Percentiles rank a stretch among this genome's conserved stretches.
These are phyloP conservation scores for Oxycera nigricornis DNA, from an alignment of 2,888 invertebrate species.

Conservation along the genomic window DNA sequence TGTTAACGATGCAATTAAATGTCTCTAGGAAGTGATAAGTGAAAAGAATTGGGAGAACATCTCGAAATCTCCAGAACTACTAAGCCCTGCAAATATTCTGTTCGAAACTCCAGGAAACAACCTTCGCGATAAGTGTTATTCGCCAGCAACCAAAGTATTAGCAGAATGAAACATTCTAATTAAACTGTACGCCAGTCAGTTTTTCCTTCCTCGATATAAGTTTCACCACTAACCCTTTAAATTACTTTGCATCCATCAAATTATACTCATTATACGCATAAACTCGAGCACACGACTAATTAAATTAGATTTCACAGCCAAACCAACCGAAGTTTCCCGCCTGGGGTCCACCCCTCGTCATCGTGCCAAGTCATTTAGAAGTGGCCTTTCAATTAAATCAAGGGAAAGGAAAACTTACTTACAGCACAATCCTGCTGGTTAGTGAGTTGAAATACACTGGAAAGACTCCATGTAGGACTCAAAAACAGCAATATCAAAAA, in stretches of 20 bases:
- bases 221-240: slow-evolving; percentile 1
- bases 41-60: too few relatives aligned
- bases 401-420: background rate
- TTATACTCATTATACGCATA: background rate
- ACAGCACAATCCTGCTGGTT: slow-evolving; percentile 4
- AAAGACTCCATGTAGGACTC: background rate
- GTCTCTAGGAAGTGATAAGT: too few relatives aligned
- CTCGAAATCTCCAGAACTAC: too few relatives aligned
- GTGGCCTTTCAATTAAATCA: slow-evolving; percentile 35
- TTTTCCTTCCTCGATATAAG: background rate
- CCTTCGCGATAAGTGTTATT: too few relatives aligned
- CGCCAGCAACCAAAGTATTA: too few relatives aligned
- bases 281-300: slow-evolving; percentile 28
- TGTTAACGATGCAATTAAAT: background rate
- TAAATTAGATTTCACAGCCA: slow-evolving; percentile 37
- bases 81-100: too few relatives aligned
- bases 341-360: background rate
- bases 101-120: too few relatives aligned
- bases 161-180: too few relatives aligned
- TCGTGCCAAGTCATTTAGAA: slow-evolving; percentile 9
- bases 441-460: background rate
- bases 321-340: background rate
- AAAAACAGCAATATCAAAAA: slow-evolving; percentile 34
- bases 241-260: background rate
- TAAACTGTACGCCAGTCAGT: too few relatives aligned